Evolutionary conservation across 1,140 invertebrate species (phyloP).

Genomic region (Drosophila parvula): DNA sequence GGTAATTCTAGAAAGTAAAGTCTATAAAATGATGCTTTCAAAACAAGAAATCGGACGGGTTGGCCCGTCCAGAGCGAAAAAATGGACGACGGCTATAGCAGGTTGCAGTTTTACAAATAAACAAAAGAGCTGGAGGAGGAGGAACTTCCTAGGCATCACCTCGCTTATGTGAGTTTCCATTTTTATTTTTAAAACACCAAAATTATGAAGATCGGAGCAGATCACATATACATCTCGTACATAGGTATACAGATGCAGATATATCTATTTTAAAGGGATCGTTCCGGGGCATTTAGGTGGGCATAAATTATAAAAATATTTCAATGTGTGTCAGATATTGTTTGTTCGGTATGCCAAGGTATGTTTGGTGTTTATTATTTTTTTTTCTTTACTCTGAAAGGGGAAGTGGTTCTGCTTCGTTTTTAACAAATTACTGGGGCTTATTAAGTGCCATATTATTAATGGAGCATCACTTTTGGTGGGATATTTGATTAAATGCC

Average conservation of each 20-base stretch:
- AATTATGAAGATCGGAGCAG: conserved; percentile 37
- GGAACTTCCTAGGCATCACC: conserved; percentile 54
- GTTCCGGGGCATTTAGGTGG: conserved; percentile 56
- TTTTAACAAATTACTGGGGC: conserved; percentile 69
- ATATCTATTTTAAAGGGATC: conserved; percentile 61
- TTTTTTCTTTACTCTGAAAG: neutral
- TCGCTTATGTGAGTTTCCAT: conserved; percentile 38
- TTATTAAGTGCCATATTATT: conserved; percentile 70
- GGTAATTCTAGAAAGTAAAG: conserved; percentile 65
- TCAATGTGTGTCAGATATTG: conserved; percentile 74
- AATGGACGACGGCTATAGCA: conserved; percentile 31
- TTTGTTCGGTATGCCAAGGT: conserved; percentile 68
- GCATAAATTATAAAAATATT: conserved; percentile 83
- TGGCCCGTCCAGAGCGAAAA: conserved; percentile 25
- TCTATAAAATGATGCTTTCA: conserved; percentile 62
- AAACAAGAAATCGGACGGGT: conserved; percentile 44
- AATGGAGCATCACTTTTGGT: conserved; percentile 53
- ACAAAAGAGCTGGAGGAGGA: conserved; percentile 48
- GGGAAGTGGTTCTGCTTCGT: conserved; percentile 54
- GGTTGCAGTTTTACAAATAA: conserved; percentile 73
- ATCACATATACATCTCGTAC: conserved; percentile 25
- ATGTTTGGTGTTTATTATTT: conserved; percentile 45
- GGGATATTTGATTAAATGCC: conserved; percentile 49
- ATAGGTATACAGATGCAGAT: conserved; percentile 43
- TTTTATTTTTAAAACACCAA: conserved; percentile 66